Evolutionary conservation across 2,797 vertebrate species (phyloP), one percentile per base, ranked within the genome.

Genomic region (Cheirogaleus major): DNA sequence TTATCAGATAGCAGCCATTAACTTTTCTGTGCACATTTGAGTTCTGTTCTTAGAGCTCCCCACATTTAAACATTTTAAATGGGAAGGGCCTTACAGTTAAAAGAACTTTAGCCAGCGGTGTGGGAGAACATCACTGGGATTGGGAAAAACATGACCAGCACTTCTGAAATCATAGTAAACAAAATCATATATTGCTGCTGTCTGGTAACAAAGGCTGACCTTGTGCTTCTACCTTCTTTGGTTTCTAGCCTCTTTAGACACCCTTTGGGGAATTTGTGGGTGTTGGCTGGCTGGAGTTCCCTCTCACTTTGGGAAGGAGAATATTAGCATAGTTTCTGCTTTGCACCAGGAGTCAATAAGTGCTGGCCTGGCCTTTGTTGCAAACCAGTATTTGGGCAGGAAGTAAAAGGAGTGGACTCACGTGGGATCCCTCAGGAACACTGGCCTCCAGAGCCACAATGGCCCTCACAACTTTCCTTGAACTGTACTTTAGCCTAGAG

Each of bases 371-470:
- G 20, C 14, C 13, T 9, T 88, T 38, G 10, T 8, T 7, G 38
- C 22, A 13, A 32, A 17, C 0, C 32, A 13, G 10, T 30, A 48
- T 57, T 79, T 50, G 11, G 30, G 23, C n/a, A 25, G 10, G 5
- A 93, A 65, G 4, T 78, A 80, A 25, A 48, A 4, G 4, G 18
- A 48, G 15, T 14, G 2, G 72, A 35, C 1, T 0, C 5, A 38
- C 1, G 1, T 32, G 25, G 27, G 9, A 30, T 30, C 13, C 15
- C 5, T 55, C n/a, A 20, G 27, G 52, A 8, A 18, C 0, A 1
- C 20, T 38, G n/a, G 23, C 18, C 15, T 23, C 11, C 5, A 5
- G 48, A 10, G 0, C 4, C 48, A 23, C 0, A 2, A 5, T 18
- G 57, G 0, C 12, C 20, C 12, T 67, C 41, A 41, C 12, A 25